These are phyloP conservation scores for Uloborus plumipes DNA, from an alignment of 2,888 invertebrate genomes.

Conservation along the genomic window DNA sequence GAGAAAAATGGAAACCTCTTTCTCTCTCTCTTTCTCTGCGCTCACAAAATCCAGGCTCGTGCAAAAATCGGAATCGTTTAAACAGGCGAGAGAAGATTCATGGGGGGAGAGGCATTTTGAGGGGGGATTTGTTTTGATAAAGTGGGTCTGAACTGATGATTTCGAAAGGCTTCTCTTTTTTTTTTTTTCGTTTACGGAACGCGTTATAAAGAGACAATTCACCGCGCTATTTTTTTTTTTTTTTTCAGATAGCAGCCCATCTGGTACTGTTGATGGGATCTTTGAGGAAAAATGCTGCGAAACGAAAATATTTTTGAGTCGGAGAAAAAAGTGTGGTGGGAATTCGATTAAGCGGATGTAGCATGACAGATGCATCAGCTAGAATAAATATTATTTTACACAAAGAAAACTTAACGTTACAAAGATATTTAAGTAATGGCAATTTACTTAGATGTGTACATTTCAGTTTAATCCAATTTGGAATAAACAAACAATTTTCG, in stretches of 20 bases:
- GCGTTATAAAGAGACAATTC: conserved; percentile 34
- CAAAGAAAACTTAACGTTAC: no score
- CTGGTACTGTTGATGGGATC: no score
- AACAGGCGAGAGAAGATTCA: conserved; percentile 7
- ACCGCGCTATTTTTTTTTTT: conserved; percentile 48
- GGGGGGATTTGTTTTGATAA: conserved; percentile 33
- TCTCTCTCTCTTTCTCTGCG: background rate
- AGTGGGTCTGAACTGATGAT: conserved; percentile 37
- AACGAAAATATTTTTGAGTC: no score
- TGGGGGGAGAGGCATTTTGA: background rate
- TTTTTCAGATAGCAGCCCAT: conserved; percentile 4
- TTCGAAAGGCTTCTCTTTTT: conserved; percentile 16
- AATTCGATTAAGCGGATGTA: no score
- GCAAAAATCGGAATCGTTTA: conserved; percentile 53
- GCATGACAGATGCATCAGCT: no score
- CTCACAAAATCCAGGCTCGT: conserved; percentile 46
- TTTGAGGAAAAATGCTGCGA: no score
- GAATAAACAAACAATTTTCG: no score
- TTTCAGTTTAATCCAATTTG: no score
- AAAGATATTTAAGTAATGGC: no score
- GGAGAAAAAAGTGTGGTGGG: no score
- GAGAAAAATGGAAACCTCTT: conserved; percentile 33
- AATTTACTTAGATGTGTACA: no score
- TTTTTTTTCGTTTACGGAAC: conserved; percentile 15
- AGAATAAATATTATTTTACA: no score